These are phyloP conservation scores for Trissolcus basalis DNA, from an alignment of 1,140 invertebrate genomes.

Conservation along the genomic window DNA sequence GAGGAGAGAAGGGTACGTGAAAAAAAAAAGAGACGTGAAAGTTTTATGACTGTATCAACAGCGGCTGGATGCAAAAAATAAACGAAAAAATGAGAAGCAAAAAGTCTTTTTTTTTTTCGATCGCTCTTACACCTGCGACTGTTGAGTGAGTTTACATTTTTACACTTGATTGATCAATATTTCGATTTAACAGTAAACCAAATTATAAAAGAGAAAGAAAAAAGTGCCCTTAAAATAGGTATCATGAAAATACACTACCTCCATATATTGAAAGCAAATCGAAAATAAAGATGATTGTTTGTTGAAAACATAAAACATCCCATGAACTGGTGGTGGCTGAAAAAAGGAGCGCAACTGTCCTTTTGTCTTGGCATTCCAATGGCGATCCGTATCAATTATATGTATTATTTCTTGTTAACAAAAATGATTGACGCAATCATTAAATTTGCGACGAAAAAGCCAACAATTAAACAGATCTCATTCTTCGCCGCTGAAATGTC, in stretches of 20 bases:
- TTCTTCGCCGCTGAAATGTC: constrained; percentile 51
- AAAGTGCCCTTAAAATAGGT: too few species aligned
- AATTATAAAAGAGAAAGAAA: background rate
- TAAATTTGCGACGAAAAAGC: constrained; percentile 55
- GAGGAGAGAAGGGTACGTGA: background rate
- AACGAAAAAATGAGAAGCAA: constrained; percentile 11
- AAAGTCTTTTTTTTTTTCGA: constrained; percentile 9
- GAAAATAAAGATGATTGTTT: background rate
- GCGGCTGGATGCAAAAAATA: constrained; percentile 8
- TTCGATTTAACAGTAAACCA: background rate
- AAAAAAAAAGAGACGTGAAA: background rate
- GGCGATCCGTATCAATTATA: constrained; percentile 34
- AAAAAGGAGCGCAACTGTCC: too few species aligned
- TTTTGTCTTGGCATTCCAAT: constrained; percentile 3
- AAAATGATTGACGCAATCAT: constrained; percentile 57
- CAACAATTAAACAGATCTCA: constrained; percentile 56
- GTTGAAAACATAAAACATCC: too few species aligned
- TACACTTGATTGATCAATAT: constrained; percentile 20
- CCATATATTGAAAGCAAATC: background rate
- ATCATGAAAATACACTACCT: too few species aligned
- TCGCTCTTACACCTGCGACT: constrained; percentile 23
- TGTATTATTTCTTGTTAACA: constrained; percentile 53
- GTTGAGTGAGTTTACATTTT: constrained; percentile 22
- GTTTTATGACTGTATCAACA: constrained; percentile 20
- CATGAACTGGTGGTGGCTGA: too few species aligned